phyloP scores from a whole-genome alignment of 2,797 vertebrate genomes.

The Antrozous pallidus region DNA sequence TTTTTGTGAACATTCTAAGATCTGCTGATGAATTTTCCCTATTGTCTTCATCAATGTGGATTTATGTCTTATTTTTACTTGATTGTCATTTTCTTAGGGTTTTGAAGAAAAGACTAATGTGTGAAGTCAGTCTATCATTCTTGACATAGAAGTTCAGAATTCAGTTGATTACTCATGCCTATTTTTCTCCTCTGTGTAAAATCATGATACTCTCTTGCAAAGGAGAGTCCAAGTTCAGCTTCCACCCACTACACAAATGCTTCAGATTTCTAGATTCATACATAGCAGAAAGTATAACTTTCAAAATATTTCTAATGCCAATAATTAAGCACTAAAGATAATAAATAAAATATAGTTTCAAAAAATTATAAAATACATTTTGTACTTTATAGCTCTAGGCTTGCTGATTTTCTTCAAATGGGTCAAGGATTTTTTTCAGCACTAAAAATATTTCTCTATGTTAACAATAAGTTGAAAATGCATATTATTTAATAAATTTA shows the following conservation, averaged over 20 bases:
- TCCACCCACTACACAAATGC: not conserved
- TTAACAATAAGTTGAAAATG: not conserved
- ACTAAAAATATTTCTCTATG: not conserved
- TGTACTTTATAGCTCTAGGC: not conserved
- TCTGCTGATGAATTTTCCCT: not conserved
- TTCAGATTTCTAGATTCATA: not conserved
- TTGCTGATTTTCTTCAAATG: not conserved
- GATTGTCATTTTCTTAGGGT: not conserved
- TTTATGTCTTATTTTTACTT: not conserved
- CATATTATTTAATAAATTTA: not conserved
- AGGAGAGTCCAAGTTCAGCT: not conserved
- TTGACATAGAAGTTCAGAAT: not conserved
- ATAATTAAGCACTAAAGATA: not conserved
- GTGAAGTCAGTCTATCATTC: not conserved
- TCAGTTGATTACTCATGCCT: not conserved
- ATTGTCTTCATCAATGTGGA: not conserved
- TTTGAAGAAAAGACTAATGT: not conserved
- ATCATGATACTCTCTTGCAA: not conserved
- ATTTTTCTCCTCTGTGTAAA: not conserved
- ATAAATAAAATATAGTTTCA: not conserved
- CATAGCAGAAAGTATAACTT: not conserved
- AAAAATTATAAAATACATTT: not conserved
- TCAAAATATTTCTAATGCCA: not conserved
- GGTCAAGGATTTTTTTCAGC: not conserved
- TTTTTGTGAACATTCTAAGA: not conserved